Conservation (phyloP, 2,113 vertebrate genomes). For the Clarias batrachus region DNA sequence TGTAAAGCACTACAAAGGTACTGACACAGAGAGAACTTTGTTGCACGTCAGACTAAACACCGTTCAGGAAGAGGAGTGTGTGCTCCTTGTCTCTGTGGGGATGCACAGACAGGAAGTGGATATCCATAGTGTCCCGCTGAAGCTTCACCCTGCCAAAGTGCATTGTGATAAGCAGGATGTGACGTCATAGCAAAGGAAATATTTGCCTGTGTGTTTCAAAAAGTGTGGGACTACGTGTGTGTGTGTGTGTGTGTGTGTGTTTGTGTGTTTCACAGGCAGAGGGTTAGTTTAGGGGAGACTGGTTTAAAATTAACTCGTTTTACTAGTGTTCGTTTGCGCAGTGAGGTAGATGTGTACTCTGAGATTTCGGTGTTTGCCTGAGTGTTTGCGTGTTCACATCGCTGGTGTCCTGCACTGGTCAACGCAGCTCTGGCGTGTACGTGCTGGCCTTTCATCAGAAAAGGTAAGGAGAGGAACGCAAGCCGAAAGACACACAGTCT, state of each 20-base stretch:
- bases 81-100: conserved; percentile 26
- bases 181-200: conserved; percentile 50
- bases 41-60: neutral
- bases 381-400: conserved; percentile 39
- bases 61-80: conserved; percentile 32
- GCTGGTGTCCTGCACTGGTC: conserved; percentile 23
- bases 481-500: neutral
- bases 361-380: conserved; percentile 24
- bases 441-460: conserved; percentile 56
- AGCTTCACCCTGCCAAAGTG: conserved; percentile 38
- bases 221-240: neutral
- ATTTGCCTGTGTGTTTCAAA: conserved; percentile 38
- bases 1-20: neutral
- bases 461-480: conserved; percentile 54
- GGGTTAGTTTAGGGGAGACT: conserved; percentile 5
- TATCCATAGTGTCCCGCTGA: conserved; percentile 40
- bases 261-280: conserved; percentile 9
- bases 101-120: conserved; percentile 45
- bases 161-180: conserved; percentile 61
- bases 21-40: neutral
- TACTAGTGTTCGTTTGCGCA: conserved; percentile 12
- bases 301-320: neutral
- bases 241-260: conserved; percentile 34
- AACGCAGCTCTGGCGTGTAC: conserved; percentile 50
- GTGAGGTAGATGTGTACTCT: conserved; percentile 33